Evolutionary conservation across 2,888 invertebrate species (phyloP), one percentile per base, ranked within the genome.

Genomic region (Epiblema foenella): DNA sequence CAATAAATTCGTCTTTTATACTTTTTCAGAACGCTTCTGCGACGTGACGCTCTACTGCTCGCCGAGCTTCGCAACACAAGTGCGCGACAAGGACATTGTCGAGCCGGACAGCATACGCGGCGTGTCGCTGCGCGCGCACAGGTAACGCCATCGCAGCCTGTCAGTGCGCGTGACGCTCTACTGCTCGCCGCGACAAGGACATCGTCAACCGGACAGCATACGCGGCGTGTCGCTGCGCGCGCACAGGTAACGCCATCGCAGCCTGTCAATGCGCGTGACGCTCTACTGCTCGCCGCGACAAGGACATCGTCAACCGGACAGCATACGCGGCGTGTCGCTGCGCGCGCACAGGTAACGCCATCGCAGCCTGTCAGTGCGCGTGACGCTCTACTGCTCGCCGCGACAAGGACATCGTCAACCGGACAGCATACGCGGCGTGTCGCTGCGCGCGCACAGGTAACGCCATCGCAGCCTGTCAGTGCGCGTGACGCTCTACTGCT

Each of bases 121-220:
- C 51, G 93, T 92, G 67, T 93, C 93, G 1, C 83, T 93, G 74
- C 84, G 91, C 79, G 93, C 93, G 7, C 93, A 93, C 78, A 90
- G 93, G 93, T 92, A 3, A 73, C 8, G 20, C 70, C 46, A 5
- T n/a, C 15, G 15, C 15, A 8, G 85, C 96, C 33, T 33, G 97
- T 75, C 98, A 98, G 90, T 98, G 98, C 90, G 98, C 93, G 76
- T 93, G 98, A 97, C 98, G 33, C 90, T 98, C 79, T 98, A 98
- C 79, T 98, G 98, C 86, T 93, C 93, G 39, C 90, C 92, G 8
- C 91, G 85, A 87, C 76, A 89, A 89, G 49, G 90, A 90, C 57
- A 80, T 87, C 0, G 85, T 90, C 7, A 89, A 10, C 83, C 90
- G 8, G 85, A 88, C 72, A 84, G 84, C 70, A 89, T 92, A 66